Percentiles rank a stretch among this genome's conserved stretches.
phyloP scores from a whole-genome alignment of 2,888 invertebrate species.

The Parapristionchus giblindavisi region DNA sequence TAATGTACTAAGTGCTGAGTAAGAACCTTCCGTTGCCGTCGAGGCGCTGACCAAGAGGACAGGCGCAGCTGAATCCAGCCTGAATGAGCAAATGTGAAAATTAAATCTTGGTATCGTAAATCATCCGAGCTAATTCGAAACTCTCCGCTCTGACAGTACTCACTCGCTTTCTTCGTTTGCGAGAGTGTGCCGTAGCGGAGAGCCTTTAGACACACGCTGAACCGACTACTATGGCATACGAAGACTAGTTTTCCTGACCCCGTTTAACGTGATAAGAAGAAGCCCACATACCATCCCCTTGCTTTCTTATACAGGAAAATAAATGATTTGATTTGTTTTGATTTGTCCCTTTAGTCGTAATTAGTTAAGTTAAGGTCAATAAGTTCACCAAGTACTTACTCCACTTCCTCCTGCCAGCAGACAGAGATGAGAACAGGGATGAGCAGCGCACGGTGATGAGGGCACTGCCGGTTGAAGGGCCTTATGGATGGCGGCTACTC shows the following conservation, averaged over 20 bases:
- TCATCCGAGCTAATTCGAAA: no score
- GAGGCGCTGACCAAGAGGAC: slow-evolving; percentile 80
- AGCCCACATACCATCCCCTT: no score
- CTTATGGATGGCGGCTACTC: slow-evolving; percentile 93
- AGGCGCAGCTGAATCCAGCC: slow-evolving; percentile 82
- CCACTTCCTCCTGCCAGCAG: slow-evolving; percentile 77
- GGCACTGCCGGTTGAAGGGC: slow-evolving; percentile 82
- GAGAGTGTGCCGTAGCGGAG: no score
- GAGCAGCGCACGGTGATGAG: slow-evolving; percentile 80
- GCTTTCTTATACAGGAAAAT: no score
- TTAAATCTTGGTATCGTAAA: background rate
- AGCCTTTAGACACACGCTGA: no score
- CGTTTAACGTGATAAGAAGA: no score
- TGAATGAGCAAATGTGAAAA: background rate
- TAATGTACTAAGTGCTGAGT: slow-evolving; percentile 8
- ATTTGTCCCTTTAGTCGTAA: no score
- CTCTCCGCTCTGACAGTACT: no score
- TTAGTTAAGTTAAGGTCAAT: no score
- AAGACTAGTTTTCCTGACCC: no score
- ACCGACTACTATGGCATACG: no score
- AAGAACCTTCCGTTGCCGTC: slow-evolving; percentile 52
- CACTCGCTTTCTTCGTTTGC: no score
- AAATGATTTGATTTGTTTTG: background rate
- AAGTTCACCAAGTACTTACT: background rate
- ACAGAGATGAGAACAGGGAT: slow-evolving; percentile 88